Evolutionary conservation across 2,888 invertebrate species (phyloP).

Genomic region (Xestia sexstrigata): DNA sequence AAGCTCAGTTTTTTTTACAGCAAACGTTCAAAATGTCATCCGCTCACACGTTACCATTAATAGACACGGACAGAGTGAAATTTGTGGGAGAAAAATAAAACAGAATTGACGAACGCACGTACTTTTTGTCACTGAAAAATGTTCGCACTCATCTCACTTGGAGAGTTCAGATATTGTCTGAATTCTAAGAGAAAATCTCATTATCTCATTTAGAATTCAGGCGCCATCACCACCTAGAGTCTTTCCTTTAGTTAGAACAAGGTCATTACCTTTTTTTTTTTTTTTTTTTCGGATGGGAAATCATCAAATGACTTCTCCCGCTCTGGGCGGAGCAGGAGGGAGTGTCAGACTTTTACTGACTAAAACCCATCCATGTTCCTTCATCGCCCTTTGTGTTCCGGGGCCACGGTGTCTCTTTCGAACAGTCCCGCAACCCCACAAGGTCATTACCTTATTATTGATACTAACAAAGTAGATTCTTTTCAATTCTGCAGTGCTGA

Average conservation of each 20-base stretch:
- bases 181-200: background rate
- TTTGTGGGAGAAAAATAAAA: conserved; percentile 33
- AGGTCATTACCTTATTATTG: background rate
- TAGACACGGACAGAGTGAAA: conserved; percentile 49
- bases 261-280: background rate
- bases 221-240: no score
- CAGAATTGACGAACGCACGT: background rate
- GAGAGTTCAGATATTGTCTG: background rate
- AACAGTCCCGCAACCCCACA: no score
- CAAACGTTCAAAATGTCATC: conserved; percentile 62
- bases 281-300: no score
- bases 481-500: background rate
- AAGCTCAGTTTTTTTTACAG: conserved; percentile 64
- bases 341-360: no score
- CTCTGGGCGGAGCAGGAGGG: no score
- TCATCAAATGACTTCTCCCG: no score
- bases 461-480: no score
- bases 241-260: background rate
- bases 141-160: background rate
- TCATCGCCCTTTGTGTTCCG: no score
- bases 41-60: conserved; percentile 58
- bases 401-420: no score
- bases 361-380: no score
- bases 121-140: background rate
- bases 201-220: no score